Conservation (phyloP, 2,888 invertebrate genomes). For the Dermolepida albohirtum region DNA sequence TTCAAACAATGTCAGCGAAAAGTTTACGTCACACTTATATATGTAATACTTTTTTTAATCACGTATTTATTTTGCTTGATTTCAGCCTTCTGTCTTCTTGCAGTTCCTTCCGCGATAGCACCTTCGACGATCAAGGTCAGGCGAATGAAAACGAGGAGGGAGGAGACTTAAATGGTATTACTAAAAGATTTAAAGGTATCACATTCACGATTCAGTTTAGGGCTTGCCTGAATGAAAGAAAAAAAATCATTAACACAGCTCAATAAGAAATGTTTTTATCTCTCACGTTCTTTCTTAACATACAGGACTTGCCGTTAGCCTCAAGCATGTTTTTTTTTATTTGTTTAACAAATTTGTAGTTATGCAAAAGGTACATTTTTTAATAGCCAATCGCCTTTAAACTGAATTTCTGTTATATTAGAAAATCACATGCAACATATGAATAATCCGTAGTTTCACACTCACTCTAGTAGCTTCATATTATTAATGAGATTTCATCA, state of each 20-base stretch:
- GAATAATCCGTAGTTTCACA: no score
- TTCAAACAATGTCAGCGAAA: no score
- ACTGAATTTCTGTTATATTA: slow-evolving; percentile 31
- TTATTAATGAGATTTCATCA: slow-evolving; percentile 12
- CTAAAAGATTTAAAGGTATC: slow-evolving; percentile 63
- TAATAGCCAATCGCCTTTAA: slow-evolving; percentile 26
- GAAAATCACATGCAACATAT: slow-evolving; percentile 1
- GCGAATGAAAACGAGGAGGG: slow-evolving; percentile 69
- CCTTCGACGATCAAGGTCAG: slow-evolving; percentile 76
- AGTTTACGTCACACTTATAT: no score
- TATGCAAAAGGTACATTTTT: slow-evolving; percentile 1
- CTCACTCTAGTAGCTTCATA: neutral
- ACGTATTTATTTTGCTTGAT: slow-evolving; percentile 51
- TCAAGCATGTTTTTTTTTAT: slow-evolving; percentile 10
- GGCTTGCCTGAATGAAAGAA: slow-evolving; percentile 41
- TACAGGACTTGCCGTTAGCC: slow-evolving; percentile 18
- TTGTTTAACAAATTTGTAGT: no score
- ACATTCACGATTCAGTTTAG: slow-evolving; percentile 49
- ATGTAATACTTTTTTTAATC: no score
- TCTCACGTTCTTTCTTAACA: slow-evolving; percentile 10
- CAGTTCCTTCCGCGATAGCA: slow-evolving; percentile 88
- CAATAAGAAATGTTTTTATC: neutral
- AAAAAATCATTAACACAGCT: neutral
- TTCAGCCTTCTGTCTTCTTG: slow-evolving; percentile 82
- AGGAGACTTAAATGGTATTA: slow-evolving; percentile 68